phyloP scores from a whole-genome alignment of 2,113 vertebrate species.

The Ahaetulla prasina region DNA sequence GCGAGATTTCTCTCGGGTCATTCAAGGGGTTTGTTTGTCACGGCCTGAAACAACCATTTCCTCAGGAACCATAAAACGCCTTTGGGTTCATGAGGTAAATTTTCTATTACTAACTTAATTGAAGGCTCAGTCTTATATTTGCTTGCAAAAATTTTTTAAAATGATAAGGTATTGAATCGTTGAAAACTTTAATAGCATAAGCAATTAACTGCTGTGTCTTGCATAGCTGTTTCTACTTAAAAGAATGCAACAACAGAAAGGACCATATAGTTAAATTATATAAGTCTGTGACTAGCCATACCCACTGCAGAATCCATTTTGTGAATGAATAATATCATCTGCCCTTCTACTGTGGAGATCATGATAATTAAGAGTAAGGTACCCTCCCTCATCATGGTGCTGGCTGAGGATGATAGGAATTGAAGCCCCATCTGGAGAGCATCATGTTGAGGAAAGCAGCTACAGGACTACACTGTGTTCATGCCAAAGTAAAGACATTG shows the following conservation, averaged over 20 bases:
- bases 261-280: neutral
- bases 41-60: constrained; percentile 79
- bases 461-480: neutral
- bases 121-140: neutral
- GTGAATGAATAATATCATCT: neutral
- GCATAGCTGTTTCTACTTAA: neutral
- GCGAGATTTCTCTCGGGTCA: constrained; percentile 86
- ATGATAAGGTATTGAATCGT: neutral
- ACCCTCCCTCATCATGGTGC: neutral
- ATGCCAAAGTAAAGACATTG: neutral
- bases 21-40: constrained; percentile 87
- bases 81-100: constrained; percentile 92
- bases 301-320: neutral
- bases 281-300: neutral
- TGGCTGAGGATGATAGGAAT: neutral
- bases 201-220: neutral
- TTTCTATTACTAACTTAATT: neutral
- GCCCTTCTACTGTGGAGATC: neutral
- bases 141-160: neutral
- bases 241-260: neutral
- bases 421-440: neutral
- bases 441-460: neutral
- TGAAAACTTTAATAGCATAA: neutral
- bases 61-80: constrained; percentile 74
- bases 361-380: neutral